Percentiles rank a stretch among this genome's conserved stretches.
Conservation (phyloP, 1,140 invertebrate genomes). For the Sminthurinus signatus region DNA sequence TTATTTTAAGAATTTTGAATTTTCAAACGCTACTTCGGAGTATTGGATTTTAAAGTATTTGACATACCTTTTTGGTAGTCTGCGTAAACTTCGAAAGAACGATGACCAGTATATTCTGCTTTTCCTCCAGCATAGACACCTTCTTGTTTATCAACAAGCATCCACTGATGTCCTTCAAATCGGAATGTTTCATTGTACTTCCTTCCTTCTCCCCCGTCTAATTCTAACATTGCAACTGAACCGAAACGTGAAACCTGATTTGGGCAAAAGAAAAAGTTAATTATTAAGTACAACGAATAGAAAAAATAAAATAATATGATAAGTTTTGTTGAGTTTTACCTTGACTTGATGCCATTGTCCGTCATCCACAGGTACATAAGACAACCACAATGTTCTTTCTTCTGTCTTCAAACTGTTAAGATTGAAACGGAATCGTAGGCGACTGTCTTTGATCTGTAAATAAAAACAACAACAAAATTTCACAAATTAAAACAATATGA, state of each 20-base stretch:
- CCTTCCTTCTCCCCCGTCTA: conserved; percentile 91
- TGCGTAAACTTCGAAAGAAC: conserved; percentile 89
- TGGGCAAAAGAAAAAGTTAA: too few species aligned
- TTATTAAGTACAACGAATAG: too few species aligned
- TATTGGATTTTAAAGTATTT: conserved; percentile 6
- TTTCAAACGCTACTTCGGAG: too few species aligned
- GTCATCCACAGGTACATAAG: conserved; percentile 82
- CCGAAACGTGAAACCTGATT: conserved; percentile 64
- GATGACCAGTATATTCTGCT: conserved; percentile 85
- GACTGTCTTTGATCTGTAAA: conserved; percentile 71
- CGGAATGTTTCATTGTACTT: conserved; percentile 90
- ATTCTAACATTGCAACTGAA: conserved; percentile 82
- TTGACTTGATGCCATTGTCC: conserved; percentile 95
- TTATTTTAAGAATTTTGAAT: neutral
- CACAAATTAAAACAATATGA: conserved; percentile 9
- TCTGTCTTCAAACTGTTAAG: conserved; percentile 82
- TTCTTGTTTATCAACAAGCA: conserved; percentile 87
- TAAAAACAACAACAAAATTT: conserved; percentile 5
- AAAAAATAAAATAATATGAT: too few species aligned
- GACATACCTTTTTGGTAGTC: conserved; percentile 86
- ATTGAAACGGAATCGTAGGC: conserved; percentile 85
- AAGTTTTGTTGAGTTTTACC: conserved; percentile 42
- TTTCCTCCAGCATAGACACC: conserved; percentile 91
- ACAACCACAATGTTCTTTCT: conserved; percentile 83
- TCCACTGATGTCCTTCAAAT: conserved; percentile 84